Percentiles rank a stretch among this genome's conserved stretches.
Evolutionary conservation across 1,140 invertebrate genomes (phyloP).

Genomic region (Drosophila littoralis): DNA sequence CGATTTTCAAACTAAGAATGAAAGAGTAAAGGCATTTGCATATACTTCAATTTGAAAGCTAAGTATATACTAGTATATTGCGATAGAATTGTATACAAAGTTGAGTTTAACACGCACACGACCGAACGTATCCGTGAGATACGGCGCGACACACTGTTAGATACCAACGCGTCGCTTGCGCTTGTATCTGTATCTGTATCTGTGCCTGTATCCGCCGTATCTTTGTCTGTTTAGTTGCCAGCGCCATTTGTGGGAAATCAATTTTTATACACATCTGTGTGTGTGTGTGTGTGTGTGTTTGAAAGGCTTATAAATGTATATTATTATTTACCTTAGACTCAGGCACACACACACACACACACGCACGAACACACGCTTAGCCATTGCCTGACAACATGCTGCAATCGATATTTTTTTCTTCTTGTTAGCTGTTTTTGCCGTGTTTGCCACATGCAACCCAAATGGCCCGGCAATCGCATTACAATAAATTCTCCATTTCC

Average conservation of each 20-base stretch:
- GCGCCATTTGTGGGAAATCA: conserved; percentile 71
- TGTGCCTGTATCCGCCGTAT: conserved; percentile 31
- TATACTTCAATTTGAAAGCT: conserved; percentile 72
- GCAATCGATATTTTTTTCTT: conserved; percentile 71
- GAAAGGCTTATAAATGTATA: conserved; percentile 43
- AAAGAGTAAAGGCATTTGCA: conserved; percentile 54
- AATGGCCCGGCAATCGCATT: conserved; percentile 68
- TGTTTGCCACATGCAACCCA: conserved; percentile 47
- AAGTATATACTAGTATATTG: conserved; percentile 48
- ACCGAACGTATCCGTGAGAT: conserved; percentile 64
- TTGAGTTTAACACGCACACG: conserved; percentile 43
- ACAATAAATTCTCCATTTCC: conserved; percentile 68
- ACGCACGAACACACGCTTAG: conserved; percentile 6
- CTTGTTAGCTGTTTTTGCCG: neutral
- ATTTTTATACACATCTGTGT: conserved; percentile 64
- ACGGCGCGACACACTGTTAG: conserved; percentile 38
- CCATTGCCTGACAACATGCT: conserved; percentile 64
- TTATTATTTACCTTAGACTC: conserved; percentile 37
- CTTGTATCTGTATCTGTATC: conserved; percentile 31
- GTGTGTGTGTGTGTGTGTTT: conserved; percentile 23
- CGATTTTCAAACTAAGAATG: conserved; percentile 56
- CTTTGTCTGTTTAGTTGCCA: conserved; percentile 48
- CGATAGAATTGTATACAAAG: conserved; percentile 32
- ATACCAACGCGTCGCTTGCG: conserved; percentile 15
- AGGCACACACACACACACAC: conserved; percentile 7